Base-by-base conservation (phyloP, 1,140 invertebrate genomes). In the Lordiphosa clarofinis region DNA sequence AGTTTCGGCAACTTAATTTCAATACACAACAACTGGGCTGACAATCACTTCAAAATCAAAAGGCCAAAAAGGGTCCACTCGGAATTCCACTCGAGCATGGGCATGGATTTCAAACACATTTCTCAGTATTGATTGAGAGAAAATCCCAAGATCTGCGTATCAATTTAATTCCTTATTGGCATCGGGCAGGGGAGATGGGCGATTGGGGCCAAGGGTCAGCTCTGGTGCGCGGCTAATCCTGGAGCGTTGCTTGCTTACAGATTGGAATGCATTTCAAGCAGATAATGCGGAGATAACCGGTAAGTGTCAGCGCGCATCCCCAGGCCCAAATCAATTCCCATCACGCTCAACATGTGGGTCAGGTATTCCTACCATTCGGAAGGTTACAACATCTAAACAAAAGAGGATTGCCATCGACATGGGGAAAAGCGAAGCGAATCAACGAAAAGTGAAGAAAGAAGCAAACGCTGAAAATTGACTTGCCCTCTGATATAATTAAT, bases 101-200 rank as follows among this genome's bases (percentile, higher is more conserved):
- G 49, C 59, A 55, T 47, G 40, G 57, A 53, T 44, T 79, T 73
- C 36, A 67, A 60, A 58, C 38, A 40, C 48, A 73, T 75, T 81
- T 75, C 76, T 57, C 40, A 55, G 70, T 61, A 81, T 65, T 70
- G 54, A 66, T 71, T 66, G 56, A 52, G 44, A 63, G 44, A 62
- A 67, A 81, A 66, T 56, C 57, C 56, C 24, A 12, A 65, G 69
- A 71, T 79, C 60, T 64, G 50, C 58, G 76, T 82, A 84, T 82
- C 59, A 82, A 72, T 76, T 76, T 82, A 58, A 67, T 52, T 40
- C 43, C 52, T 50, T 64, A 57, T 37, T 73, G 54, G 53, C 39
- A 60, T 24, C 37, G 50, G 58, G 43, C 3, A 46, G 31, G 43
- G 11, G 7, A 12, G 11, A 44, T 33, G 10, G 6, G 9, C 43